Conservation (phyloP, 1,140 invertebrate species). For the Platyscapa corneri region DNA sequence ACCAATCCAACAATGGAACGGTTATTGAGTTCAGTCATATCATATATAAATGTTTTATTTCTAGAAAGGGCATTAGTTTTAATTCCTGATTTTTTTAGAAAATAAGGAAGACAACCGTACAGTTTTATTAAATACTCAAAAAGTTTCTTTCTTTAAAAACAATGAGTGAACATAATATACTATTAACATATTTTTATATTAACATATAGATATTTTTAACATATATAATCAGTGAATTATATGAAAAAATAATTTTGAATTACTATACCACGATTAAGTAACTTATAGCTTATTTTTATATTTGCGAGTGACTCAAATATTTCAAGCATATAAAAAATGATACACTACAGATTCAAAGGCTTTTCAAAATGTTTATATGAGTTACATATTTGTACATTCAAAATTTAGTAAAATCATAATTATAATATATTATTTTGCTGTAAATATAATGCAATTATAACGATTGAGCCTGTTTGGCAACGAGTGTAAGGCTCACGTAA, state of each 20-base stretch:
- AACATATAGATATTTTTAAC: too few species aligned
- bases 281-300: too few species aligned
- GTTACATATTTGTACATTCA: neutral
- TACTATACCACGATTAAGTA: neutral
- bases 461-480: too few species aligned
- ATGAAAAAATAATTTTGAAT: neutral
- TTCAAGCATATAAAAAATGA: neutral
- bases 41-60: constrained; percentile 5
- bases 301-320: neutral
- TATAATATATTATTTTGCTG: neutral
- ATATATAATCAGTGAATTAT: neutral
- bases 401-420: neutral
- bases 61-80: neutral
- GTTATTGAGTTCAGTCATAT: constrained; percentile 1
- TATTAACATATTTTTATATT: too few species aligned
- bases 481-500: too few species aligned
- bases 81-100: neutral
- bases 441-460: neutral
- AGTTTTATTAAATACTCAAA: neutral
- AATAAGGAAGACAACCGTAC: neutral
- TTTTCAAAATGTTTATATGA: neutral
- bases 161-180: too few species aligned
- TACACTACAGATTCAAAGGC: neutral
- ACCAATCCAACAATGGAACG: neutral
- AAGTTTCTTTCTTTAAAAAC: neutral